A percentile compares a stretch with the other conserved stretches of the same genome.
Conservation (phyloP, 1,140 invertebrate species). For the Pseudobourletiella spinata region DNA sequence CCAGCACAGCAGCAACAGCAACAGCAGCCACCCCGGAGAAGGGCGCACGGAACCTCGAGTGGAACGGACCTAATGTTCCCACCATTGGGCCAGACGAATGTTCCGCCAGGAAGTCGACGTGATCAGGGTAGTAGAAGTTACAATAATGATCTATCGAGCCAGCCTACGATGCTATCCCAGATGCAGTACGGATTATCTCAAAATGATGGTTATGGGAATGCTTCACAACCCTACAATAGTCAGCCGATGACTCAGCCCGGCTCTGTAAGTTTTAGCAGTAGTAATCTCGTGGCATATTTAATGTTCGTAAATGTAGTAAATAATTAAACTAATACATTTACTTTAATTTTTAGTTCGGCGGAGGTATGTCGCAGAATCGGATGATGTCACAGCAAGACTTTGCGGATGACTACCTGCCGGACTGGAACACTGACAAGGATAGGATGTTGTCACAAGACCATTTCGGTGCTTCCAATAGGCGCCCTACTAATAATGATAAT, state of each 20-base stretch:
- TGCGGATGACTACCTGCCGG: slow-evolving; percentile 10
- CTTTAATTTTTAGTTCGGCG: slow-evolving; percentile 4
- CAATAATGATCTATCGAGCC: slow-evolving; percentile 22
- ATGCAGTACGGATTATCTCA: slow-evolving; percentile 17
- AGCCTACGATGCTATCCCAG: slow-evolving; percentile 12
- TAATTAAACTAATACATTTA: too few species aligned
- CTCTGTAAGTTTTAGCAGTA: slow-evolving; percentile 15
- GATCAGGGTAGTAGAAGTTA: not conserved
- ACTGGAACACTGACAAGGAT: not conserved
- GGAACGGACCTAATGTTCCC: slow-evolving; percentile 24
- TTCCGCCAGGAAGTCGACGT: not conserved
- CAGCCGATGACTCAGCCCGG: slow-evolving; percentile 22
- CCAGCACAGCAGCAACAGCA: not conserved
- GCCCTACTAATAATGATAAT: not conserved
- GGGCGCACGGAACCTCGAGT: not conserved
- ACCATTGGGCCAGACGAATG: not conserved
- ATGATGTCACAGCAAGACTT: slow-evolving; percentile 31
- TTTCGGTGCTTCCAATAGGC: not conserved
- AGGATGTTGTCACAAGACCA: slow-evolving; percentile 11
- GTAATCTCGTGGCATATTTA: too few species aligned
- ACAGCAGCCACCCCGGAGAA: not conserved
- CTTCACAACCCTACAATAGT: slow-evolving; percentile 22
- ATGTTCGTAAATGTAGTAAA: too few species aligned
- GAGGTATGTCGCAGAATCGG: slow-evolving; percentile 20
- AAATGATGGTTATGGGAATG: slow-evolving; percentile 6